Base-by-base conservation (phyloP, 2,797 vertebrate species). In the Hozukius guyotensis region DNA sequence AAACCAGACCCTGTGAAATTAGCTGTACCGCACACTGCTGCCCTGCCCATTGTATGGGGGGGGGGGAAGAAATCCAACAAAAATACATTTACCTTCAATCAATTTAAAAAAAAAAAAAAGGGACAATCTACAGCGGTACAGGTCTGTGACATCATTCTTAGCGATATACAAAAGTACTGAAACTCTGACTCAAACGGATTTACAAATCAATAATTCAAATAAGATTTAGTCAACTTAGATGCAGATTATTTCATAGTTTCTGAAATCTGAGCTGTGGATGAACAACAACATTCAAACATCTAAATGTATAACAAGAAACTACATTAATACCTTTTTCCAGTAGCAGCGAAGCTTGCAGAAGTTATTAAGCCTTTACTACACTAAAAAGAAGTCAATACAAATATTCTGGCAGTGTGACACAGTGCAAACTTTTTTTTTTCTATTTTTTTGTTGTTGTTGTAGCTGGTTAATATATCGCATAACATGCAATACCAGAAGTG, bases 361-460 rank as follows among this genome's bases (percentile, higher is more conserved):
- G 61, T 89, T 86, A 87, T 92, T 88, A 89, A 92, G 93, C 93
- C 76, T 89, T 88, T 88, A 90, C 84, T 92, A 93, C 88, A 90
- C 88, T 86, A 92, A 86, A 92, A 86, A 88, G 89, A 91, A 90
- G 77, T 94, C 84, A 82, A 88, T 93, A 94, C 88, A 89, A 92
- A 93, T 89, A 93, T 88, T 88, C 90, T 94, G 95, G 95, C 95
- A 95, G 94, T 94, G 93, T 88, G 90, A 94, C 90, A 94, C 83
- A 92, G 90, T 92, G 92, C 88, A 38, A 81, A 83, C 75, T 57
- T 82, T 90, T 89, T 91, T 87, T 78, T 69, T 49, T 75, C 38
- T 84, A 27, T 55, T 52, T 83, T 81, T 74, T 25, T 31, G 66
- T 49, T 72, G 89, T 87, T 88, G 88, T 83, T 78, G 81, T 81